Base-by-base conservation (phyloP, 1,140 invertebrate genomes). In the Lucilia cuprina region DNA sequence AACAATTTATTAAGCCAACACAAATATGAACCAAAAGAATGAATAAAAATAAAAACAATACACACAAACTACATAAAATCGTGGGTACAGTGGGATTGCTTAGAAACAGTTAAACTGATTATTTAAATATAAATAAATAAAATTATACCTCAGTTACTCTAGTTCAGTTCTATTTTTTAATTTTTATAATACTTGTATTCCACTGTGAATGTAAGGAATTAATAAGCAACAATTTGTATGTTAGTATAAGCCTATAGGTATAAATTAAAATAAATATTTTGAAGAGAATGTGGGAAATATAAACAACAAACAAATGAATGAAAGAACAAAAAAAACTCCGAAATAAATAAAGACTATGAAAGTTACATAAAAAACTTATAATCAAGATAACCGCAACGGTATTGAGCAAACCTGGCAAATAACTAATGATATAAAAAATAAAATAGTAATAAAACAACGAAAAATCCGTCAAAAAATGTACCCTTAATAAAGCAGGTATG, bases 1-100 rank as follows among this genome's bases (percentile, higher is more conserved):
- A 82, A 82, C 82, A 82, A 82, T 82, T 82, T 82, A 70, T 82
- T 82, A 82, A 82, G 55, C 21, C 82, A 65, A 82, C 82, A 82
- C 19, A 82, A 82, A 82, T 41, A 47, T 35, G 55, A 82, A 65
- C 60, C n/a, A 65, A 7, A 55, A 19, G 30, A 60, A 82, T 55
- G 25, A 82, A 82, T 8, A 30, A 13, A 60, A 55, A 82, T 2
- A 82, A 7, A 82, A n/a, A 82, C 47, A n/a, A 0, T 41, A 41
- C 41, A 8, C 5, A 47, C 75, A 47, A 2, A 60, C 55, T n/a
- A 60, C 25, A 30, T 30, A 30, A 30, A 30, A 30, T 30, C 25
- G 3, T 30, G n/a, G 13, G 55, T 14, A 60, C 5, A 7, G 10
- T 41, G 41, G 41, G 41, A 3, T 10, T 41, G 41, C 25, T 30